These are phyloP conservation scores for Lophotis ruficrista DNA, from an alignment of 2,113 vertebrate genomes.

Conservation along the genomic window DNA sequence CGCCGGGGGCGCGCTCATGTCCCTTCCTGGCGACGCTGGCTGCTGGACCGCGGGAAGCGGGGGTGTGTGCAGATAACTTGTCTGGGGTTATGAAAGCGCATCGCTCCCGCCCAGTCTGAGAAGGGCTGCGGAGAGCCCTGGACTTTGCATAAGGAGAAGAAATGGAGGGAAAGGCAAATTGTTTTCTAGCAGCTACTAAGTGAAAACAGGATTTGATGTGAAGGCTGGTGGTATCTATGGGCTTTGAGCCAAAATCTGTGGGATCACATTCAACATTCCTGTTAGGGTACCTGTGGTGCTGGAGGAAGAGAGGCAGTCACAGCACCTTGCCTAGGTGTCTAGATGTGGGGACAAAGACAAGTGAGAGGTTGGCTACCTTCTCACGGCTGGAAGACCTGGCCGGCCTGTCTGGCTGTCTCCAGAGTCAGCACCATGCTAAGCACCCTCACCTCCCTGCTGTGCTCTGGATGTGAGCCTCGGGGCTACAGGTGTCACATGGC, in stretches of 20 bases:
- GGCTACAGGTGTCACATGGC: background rate
- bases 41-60: background rate
- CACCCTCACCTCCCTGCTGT: background rate
- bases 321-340: background rate
- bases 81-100: accelerated
- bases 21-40: background rate
- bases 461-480: background rate
- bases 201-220: background rate
- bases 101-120: accelerated
- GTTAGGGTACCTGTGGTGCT: background rate
- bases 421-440: background rate
- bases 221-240: background rate
- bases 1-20: background rate
- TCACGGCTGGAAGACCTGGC: background rate
- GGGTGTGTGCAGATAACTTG: background rate
- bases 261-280: background rate
- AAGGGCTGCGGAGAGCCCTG: background rate
- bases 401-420: background rate
- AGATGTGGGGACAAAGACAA: background rate
- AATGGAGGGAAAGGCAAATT: background rate
- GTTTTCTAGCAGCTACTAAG: background rate
- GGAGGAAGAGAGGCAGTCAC: background rate
- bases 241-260: background rate
- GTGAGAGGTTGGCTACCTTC: background rate
- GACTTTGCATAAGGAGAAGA: background rate